Percentiles rank a stretch among this genome's conserved stretches.
Evolutionary conservation across 2,113 vertebrate genomes (phyloP).

Genomic region (Toxostoma redivivum): DNA sequence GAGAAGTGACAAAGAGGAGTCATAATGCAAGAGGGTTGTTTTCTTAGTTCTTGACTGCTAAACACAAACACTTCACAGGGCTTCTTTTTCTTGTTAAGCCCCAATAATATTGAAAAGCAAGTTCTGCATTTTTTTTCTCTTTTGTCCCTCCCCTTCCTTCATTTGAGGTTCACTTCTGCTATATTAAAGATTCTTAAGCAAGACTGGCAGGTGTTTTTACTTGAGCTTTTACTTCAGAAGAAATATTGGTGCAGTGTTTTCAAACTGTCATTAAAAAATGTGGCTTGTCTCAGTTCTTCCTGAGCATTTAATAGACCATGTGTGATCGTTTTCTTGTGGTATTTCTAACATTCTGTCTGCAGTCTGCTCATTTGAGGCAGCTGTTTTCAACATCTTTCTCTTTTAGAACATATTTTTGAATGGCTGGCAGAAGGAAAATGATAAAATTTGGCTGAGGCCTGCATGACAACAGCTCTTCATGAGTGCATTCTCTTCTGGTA

Average conservation of each 20-base stretch:
- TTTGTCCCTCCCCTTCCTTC: neutral
- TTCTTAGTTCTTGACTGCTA: neutral
- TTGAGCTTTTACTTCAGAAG: neutral
- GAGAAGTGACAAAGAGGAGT: neutral
- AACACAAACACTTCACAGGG: neutral
- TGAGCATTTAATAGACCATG: neutral
- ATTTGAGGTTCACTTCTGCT: neutral
- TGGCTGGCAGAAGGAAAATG: neutral
- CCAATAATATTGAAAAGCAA: neutral
- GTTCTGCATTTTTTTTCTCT: neutral
- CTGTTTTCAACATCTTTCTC: neutral
- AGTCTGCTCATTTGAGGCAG: neutral
- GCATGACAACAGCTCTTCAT: neutral
- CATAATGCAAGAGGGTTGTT: rapidly evolving
- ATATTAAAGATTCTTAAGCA: neutral
- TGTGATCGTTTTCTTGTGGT: neutral
- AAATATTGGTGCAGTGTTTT: neutral
- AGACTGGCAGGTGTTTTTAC: neutral
- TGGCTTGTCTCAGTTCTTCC: neutral
- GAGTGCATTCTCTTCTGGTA: neutral
- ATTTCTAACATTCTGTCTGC: neutral
- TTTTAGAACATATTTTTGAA: neutral
- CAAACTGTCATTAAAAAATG: neutral
- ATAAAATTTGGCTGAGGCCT: neutral
- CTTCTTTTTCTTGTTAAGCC: neutral